Percentiles rank a stretch among this genome's conserved stretches.
phyloP scores from a whole-genome alignment of 2,113 vertebrate genomes.

The Syrrhaptes paradoxus region DNA sequence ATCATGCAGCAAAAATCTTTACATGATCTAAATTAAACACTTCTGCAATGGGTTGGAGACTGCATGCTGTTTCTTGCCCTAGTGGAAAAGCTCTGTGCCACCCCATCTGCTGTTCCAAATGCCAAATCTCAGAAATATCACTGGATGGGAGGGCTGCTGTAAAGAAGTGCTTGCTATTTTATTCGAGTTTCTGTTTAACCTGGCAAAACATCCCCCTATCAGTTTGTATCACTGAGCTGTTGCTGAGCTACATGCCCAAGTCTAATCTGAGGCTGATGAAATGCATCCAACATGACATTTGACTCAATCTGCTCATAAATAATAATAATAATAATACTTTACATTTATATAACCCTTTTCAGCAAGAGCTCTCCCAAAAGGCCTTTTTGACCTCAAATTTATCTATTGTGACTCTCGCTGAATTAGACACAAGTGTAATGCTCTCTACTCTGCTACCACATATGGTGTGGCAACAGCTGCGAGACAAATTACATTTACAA shows the following conservation, averaged over 20 bases:
- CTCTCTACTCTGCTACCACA: background rate
- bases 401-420: conserved; percentile 32
- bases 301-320: conserved; percentile 63
- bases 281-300: conserved; percentile 49
- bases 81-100: conserved; percentile 12
- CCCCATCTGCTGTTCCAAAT: conserved; percentile 57
- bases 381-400: conserved; percentile 54
- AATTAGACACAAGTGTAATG: background rate
- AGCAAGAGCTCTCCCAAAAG: conserved; percentile 33
- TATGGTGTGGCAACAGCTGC: accelerated
- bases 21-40: conserved; percentile 61
- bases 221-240: conserved; percentile 14
- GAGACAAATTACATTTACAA: conserved; percentile 3
- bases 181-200: conserved; percentile 59
- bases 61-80: conserved; percentile 3
- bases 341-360: conserved; percentile 54
- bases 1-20: conserved; percentile 28
- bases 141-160: background rate
- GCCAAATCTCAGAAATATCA: conserved; percentile 22
- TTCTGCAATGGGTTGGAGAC: background rate
- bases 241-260: conserved; percentile 37
- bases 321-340: conserved; percentile 14
- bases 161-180: conserved; percentile 33
- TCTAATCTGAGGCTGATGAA: conserved; percentile 61
- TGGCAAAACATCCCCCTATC: conserved; percentile 48